Evolutionary conservation across 1,140 invertebrate genomes (phyloP).

Genomic region (Thaumatotibia leucotreta): DNA sequence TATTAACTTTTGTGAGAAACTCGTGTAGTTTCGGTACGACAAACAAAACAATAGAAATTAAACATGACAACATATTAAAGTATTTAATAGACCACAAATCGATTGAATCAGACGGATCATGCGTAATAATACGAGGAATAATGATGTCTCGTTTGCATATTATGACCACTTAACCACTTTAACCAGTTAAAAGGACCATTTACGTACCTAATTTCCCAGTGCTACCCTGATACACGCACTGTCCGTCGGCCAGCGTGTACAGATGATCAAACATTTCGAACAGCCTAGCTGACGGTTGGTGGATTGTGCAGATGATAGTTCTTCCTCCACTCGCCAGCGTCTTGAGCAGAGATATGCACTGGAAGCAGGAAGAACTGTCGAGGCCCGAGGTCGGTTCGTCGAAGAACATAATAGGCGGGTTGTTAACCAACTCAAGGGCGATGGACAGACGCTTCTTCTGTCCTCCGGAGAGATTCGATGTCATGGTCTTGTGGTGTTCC

Average conservation of each 20-base stretch:
- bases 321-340: slow-evolving; percentile 92
- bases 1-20: too few relatives aligned
- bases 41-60: too few relatives aligned
- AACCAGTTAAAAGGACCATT: too few relatives aligned
- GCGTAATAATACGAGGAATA: too few relatives aligned
- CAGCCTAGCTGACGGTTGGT: slow-evolving; percentile 96
- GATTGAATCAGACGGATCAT: too few relatives aligned
- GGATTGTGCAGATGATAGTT: slow-evolving; percentile 98
- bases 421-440: slow-evolving; percentile 96
- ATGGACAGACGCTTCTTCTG: slow-evolving; percentile 98
- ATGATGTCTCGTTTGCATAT: too few relatives aligned
- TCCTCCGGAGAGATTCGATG: slow-evolving; percentile 93
- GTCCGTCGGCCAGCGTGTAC: slow-evolving; percentile 94
- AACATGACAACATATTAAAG: too few relatives aligned
- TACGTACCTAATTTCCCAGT: slow-evolving; percentile 82
- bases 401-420: slow-evolving; percentile 97
- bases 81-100: too few relatives aligned
- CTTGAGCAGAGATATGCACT: slow-evolving; percentile 93
- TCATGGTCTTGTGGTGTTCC: slow-evolving; percentile 92
- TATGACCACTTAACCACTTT: too few relatives aligned
- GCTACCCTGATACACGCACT: slow-evolving; percentile 95
- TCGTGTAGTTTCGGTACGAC: too few relatives aligned
- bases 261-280: slow-evolving; percentile 99
- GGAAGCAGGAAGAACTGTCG: slow-evolving; percentile 95
- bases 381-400: slow-evolving; percentile 98